Conservation (phyloP, 2,888 invertebrate species). For the Andrena dorsata region DNA sequence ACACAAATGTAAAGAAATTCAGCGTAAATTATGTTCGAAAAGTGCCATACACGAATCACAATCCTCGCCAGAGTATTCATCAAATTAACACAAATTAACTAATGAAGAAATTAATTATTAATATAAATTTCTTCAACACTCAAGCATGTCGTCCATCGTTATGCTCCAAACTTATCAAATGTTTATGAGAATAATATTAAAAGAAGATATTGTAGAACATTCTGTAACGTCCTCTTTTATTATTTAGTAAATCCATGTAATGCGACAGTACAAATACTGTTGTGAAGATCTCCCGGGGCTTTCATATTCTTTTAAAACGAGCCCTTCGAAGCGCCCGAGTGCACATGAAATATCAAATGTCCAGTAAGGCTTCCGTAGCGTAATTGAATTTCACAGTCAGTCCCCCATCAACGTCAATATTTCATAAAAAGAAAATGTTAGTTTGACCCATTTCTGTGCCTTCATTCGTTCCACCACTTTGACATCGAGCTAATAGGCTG, state of each 20-base stretch:
- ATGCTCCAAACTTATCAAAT: background rate
- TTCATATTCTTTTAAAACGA: slow-evolving; percentile 9
- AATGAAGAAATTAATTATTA: too few relatives aligned
- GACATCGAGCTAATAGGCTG: slow-evolving; percentile 37
- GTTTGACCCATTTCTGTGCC: slow-evolving; percentile 51
- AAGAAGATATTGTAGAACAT: background rate
- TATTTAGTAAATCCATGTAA: slow-evolving; percentile 25
- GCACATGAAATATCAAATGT: slow-evolving; percentile 55
- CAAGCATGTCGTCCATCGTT: background rate
- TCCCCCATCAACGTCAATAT: slow-evolving; percentile 50
- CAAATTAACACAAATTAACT: too few relatives aligned
- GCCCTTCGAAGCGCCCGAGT: slow-evolving; percentile 13
- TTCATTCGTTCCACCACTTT: slow-evolving; percentile 32
- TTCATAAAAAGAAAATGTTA: slow-evolving; percentile 59
- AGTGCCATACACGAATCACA: background rate
- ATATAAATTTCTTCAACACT: background rate
- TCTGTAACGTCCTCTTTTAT: background rate
- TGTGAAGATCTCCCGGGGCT: background rate
- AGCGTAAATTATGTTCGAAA: background rate
- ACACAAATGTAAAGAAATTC: background rate
- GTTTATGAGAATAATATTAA: background rate
- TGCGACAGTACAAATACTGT: slow-evolving; percentile 8
- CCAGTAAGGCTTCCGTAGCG: slow-evolving; percentile 38
- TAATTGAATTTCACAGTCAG: slow-evolving; percentile 55
- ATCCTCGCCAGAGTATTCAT: background rate